Evolutionary conservation across 2,113 vertebrate species (phyloP).

Genomic region (Dasyprocta punctata): DNA sequence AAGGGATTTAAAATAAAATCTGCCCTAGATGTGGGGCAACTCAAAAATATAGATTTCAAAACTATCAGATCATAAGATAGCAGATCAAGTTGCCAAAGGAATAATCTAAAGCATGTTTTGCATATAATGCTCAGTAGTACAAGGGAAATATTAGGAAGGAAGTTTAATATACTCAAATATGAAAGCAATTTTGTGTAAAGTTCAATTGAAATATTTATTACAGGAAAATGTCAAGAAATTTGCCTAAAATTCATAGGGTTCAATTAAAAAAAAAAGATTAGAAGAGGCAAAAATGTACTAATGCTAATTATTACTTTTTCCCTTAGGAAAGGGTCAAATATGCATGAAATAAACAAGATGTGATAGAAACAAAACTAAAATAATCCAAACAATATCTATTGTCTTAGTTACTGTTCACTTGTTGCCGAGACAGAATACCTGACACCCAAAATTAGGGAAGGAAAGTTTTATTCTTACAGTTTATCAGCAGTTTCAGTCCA

Average conservation of each 20-base stretch:
- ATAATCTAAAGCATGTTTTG: not conserved
- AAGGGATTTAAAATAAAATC: not conserved
- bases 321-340: not conserved
- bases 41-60: not conserved
- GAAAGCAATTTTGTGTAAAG: not conserved
- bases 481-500: too few relatives aligned
- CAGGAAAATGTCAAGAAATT: not conserved
- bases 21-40: not conserved
- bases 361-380: not conserved
- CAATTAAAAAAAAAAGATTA: not conserved
- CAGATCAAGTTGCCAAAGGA: not conserved
- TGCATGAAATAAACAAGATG: not conserved
- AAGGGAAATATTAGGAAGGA: not conserved
- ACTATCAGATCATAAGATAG: not conserved
- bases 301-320: not conserved
- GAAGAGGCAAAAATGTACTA: not conserved
- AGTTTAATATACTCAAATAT: not conserved
- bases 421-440: too few relatives aligned
- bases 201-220: not conserved
- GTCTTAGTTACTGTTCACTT: too few relatives aligned
- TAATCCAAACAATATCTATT: not conserved
- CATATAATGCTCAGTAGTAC: not conserved
- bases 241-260: not conserved
- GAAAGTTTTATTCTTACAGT: too few relatives aligned
- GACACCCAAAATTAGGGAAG: too few relatives aligned